Conservation (phyloP, 1,140 invertebrate species). For the Ips typographus region DNA sequence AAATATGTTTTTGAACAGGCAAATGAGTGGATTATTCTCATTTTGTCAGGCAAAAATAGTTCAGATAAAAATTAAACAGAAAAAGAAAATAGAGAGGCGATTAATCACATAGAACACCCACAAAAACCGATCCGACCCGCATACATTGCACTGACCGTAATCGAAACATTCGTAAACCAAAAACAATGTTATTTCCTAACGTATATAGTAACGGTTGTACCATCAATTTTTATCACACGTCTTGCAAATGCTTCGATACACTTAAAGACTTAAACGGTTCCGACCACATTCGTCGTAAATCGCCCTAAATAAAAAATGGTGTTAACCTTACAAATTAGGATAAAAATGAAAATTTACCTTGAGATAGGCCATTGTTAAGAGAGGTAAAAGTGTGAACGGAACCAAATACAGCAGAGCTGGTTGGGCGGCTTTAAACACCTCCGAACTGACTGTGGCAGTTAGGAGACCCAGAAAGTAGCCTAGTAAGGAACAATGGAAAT, state of each 20-base stretch:
- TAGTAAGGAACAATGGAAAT: conserved; percentile 97
- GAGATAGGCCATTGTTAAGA: conserved; percentile 95
- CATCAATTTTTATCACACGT: conserved; percentile 61
- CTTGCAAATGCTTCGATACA: conserved; percentile 69
- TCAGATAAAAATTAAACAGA: no score
- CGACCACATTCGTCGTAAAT: conserved; percentile 95
- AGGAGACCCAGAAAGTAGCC: conserved; percentile 96
- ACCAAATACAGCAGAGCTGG: conserved; percentile 95
- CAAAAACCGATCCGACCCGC: not conserved
- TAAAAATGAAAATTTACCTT: conserved; percentile 66
- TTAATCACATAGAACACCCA: not conserved
- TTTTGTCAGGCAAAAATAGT: no score
- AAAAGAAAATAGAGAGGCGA: no score
- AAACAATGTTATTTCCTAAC: conserved; percentile 17
- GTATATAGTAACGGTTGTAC: conserved; percentile 26
- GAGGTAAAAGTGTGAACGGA: conserved; percentile 92
- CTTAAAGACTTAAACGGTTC: conserved; percentile 89
- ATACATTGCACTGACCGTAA: not conserved
- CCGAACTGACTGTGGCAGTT: conserved; percentile 94
- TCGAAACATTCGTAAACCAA: not conserved
- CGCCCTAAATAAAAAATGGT: conserved; percentile 69
- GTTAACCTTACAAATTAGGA: not conserved
- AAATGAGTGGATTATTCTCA: no score
- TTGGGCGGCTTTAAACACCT: conserved; percentile 97
- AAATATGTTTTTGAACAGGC: no score